Percentiles rank a stretch among this genome's conserved stretches.
These are phyloP conservation scores for Sander lucioperca DNA, from an alignment of 2,113 vertebrate species.

Conservation along the genomic window DNA sequence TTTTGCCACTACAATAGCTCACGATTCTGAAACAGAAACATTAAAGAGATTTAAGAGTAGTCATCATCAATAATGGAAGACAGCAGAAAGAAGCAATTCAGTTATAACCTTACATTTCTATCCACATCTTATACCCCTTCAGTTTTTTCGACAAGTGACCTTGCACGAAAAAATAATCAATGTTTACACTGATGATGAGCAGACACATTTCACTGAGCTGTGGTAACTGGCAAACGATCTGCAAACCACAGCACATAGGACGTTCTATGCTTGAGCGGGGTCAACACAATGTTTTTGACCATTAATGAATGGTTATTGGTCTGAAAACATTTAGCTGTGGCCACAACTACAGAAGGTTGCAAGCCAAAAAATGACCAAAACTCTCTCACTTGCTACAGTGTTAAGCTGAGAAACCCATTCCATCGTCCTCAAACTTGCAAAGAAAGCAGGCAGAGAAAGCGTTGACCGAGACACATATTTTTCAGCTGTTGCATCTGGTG, in stretches of 20 bases:
- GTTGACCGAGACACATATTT: slow-evolving; percentile 40
- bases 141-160: slow-evolving; percentile 37
- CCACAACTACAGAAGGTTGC: slow-evolving; percentile 23
- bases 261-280: slow-evolving; percentile 26
- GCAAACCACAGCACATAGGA: slow-evolving; percentile 40
- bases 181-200: slow-evolving; percentile 56
- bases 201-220: slow-evolving; percentile 29
- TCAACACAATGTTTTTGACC: slow-evolving; percentile 22
- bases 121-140: slow-evolving; percentile 24
- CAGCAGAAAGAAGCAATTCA: slow-evolving; percentile 12
- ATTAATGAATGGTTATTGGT: slow-evolving; percentile 24
- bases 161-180: slow-evolving; percentile 50
- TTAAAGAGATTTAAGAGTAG: background rate
- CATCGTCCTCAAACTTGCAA: slow-evolving; percentile 9
- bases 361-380: slow-evolving; percentile 10
- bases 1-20: background rate
- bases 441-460: slow-evolving; percentile 32
- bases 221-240: slow-evolving; percentile 37
- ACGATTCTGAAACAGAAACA: slow-evolving; percentile 17
- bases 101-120: slow-evolving; percentile 33
- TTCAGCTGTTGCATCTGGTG: slow-evolving; percentile 44
- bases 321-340: slow-evolving; percentile 25
- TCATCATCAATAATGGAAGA: slow-evolving; percentile 4
- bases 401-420: slow-evolving; percentile 19
- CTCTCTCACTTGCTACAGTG: slow-evolving; percentile 1